These are phyloP conservation scores for Calephelis virginiensis DNA, from an alignment of 1,140 invertebrate species.

Conservation along the genomic window DNA sequence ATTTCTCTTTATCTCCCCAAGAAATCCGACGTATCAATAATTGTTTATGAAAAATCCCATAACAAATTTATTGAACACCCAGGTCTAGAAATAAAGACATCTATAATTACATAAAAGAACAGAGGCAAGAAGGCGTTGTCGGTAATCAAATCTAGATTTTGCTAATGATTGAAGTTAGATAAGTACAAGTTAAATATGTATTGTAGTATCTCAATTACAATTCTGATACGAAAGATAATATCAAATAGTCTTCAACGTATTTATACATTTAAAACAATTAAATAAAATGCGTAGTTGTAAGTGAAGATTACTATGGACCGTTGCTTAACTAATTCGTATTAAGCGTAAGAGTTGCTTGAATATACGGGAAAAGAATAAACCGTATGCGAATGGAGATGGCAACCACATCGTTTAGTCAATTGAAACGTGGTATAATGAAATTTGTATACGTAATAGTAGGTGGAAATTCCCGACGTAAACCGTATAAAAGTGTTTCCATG, in stretches of 20 bases:
- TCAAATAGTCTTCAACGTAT: not conserved
- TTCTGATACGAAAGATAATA: too few relatives aligned
- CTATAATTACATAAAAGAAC: too few relatives aligned
- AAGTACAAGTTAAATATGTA: too few relatives aligned
- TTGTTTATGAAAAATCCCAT: too few relatives aligned
- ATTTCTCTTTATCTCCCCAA: too few relatives aligned
- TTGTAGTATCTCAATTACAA: too few relatives aligned
- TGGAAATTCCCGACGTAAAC: conserved; percentile 32
- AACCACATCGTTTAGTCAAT: conserved; percentile 45
- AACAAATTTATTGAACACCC: too few relatives aligned
- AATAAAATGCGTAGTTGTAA: conserved; percentile 57
- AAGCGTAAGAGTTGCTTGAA: conserved; percentile 50
- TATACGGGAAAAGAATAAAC: conserved; percentile 47
- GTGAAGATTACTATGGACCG: conserved; percentile 51
- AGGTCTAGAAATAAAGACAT: too few relatives aligned
- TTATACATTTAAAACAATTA: conserved; percentile 30
- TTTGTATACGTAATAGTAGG: conserved; percentile 52
- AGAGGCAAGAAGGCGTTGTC: too few relatives aligned
- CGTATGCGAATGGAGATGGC: conserved; percentile 30
- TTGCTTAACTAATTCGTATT: conserved; percentile 66
- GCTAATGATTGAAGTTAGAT: too few relatives aligned
- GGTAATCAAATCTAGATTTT: too few relatives aligned
- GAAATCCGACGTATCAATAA: too few relatives aligned
- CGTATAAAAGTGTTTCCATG: conserved; percentile 60
- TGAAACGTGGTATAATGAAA: conserved; percentile 56